Conservation (phyloP, 2,113 vertebrate genomes). For the Mesitornis unicolor region DNA sequence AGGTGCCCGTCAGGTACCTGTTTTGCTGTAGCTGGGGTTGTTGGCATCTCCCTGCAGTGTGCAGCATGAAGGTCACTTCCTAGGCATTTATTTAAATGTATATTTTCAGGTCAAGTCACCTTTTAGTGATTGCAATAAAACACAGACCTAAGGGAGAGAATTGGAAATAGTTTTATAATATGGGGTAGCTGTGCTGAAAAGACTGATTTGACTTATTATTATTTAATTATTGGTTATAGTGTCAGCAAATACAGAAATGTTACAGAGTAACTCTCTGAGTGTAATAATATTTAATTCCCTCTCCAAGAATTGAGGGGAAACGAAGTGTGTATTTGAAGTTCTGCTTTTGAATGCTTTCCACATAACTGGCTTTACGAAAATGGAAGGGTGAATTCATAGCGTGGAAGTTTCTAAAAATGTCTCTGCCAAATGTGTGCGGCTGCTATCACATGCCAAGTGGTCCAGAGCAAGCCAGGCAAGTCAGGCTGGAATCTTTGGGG, state of each 20-base stretch:
- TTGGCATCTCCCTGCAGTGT: not conserved
- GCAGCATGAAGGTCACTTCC: not conserved
- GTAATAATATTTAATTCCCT: accelerated
- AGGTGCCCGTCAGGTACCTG: accelerated
- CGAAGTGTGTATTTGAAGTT: not conserved
- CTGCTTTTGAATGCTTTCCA: slow-evolving; percentile 34
- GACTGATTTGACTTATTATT: not conserved
- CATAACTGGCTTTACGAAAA: slow-evolving; percentile 40
- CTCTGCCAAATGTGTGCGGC: slow-evolving; percentile 40
- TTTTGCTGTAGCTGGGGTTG: accelerated
- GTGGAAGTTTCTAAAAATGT: slow-evolving; percentile 64
- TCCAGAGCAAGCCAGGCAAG: slow-evolving; percentile 23
- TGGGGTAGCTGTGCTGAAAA: accelerated
- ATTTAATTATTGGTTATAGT: not conserved
- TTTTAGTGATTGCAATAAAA: not conserved
- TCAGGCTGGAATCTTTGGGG: slow-evolving; percentile 57
- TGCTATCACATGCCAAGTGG: slow-evolving; percentile 61
- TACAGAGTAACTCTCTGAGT: not conserved
- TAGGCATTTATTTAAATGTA: accelerated
- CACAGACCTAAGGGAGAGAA: not conserved
- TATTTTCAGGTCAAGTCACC: not conserved
- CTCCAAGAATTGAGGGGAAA: not conserved
- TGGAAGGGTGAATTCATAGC: slow-evolving; percentile 59
- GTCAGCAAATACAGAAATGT: not conserved
- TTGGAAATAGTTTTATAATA: accelerated